These are phyloP conservation scores for Phrynosoma platyrhinos DNA, from an alignment of 2,113 vertebrate species.

Conservation along the genomic window DNA sequence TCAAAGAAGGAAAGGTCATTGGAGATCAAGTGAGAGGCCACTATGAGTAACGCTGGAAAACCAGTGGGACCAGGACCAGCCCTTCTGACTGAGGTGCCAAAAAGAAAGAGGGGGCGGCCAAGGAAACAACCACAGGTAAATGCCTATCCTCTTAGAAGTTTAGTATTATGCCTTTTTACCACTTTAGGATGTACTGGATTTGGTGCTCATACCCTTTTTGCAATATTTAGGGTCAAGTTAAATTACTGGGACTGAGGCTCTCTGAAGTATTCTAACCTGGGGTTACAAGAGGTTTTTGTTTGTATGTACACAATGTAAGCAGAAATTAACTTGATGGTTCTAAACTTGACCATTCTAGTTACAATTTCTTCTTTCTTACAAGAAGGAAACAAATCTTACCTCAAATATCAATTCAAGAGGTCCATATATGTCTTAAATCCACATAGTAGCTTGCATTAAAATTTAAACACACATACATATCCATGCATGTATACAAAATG, in stretches of 20 bases:
- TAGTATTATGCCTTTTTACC: not conserved
- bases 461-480: not conserved
- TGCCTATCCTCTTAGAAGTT: not conserved
- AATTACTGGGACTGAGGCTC: not conserved
- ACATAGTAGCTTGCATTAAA: not conserved
- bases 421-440: not conserved
- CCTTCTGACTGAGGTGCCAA: not conserved
- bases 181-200: not conserved
- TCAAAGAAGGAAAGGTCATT: slow-evolving; percentile 1
- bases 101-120: slow-evolving; percentile 71
- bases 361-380: too few species aligned
- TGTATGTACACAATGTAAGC: not conserved
- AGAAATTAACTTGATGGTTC: not conserved
- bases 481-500: not conserved
- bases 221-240: not conserved
- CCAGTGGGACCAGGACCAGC: not conserved
- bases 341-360: not conserved
- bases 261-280: not conserved
- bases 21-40: slow-evolving; percentile 6
- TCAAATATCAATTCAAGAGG: not conserved
- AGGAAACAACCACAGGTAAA: slow-evolving; percentile 70
- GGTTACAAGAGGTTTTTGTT: not conserved
- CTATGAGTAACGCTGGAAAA: slow-evolving; percentile 54
- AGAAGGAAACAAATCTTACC: not conserved
- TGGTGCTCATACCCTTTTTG: not conserved